Conservation (phyloP, 2,888 invertebrate species). For the Melinaea menophilus region DNA sequence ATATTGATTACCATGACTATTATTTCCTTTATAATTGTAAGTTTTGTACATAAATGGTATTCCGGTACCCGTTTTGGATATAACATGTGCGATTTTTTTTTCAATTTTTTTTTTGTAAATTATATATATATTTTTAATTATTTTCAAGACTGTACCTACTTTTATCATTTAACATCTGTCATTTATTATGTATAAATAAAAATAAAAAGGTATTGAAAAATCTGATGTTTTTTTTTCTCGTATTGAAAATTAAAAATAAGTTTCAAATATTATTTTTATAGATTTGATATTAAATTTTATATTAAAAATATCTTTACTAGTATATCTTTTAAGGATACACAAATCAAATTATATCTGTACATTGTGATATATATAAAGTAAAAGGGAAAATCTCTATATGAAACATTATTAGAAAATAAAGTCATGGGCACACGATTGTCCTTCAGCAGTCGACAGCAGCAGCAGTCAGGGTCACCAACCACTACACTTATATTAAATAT, state of each 20-base stretch:
- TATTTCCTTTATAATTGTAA: conserved; percentile 43
- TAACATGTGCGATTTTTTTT: conserved; percentile 44
- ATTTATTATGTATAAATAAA: conserved; percentile 75
- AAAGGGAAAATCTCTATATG: too few species aligned
- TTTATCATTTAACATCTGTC: conserved; percentile 70
- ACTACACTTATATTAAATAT: too few species aligned
- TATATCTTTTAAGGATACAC: too few species aligned
- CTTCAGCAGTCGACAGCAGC: too few species aligned
- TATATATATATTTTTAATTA: conserved; percentile 67
- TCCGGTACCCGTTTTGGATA: conserved; percentile 36
- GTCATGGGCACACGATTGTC: too few species aligned
- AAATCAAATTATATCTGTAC: too few species aligned
- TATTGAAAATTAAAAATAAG: neutral
- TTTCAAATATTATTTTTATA: neutral
- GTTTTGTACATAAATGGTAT: conserved; percentile 41
- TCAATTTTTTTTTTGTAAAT: conserved; percentile 58
- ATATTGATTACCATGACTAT: conserved; percentile 32
- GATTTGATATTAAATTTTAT: too few species aligned
- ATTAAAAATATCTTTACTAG: too few species aligned
- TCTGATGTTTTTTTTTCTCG: conserved; percentile 52
- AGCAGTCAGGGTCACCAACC: too few species aligned
- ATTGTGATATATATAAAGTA: too few species aligned
- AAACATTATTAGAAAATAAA: too few species aligned
- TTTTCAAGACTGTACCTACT: conserved; percentile 73
- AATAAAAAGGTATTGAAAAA: conserved; percentile 65